Evolutionary conservation across 2,888 invertebrate genomes (phyloP).

Genomic region (Idaea biselata): DNA sequence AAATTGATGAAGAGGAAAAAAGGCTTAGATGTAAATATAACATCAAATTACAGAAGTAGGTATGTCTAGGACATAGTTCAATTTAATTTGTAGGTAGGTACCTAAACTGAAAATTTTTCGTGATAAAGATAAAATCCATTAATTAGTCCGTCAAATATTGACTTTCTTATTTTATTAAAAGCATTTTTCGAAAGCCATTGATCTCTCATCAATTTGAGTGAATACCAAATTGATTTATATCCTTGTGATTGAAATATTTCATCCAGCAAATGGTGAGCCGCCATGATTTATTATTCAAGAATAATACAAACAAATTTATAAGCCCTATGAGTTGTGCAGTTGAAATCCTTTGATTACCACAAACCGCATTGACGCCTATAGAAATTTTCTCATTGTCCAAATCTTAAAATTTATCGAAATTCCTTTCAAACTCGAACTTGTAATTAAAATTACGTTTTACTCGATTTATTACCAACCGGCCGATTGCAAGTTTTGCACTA

Average conservation of each 20-base stretch:
- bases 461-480: slow-evolving; percentile 14
- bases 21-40: neutral
- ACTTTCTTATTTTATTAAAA: slow-evolving; percentile 10
- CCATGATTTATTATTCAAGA: slow-evolving; percentile 19
- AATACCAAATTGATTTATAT: slow-evolving; percentile 22
- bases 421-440: slow-evolving; percentile 11
- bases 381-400: slow-evolving; percentile 1
- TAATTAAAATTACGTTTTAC: slow-evolving; percentile 17
- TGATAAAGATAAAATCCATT: slow-evolving; percentile 3
- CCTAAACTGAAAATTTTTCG: too few relatives aligned
- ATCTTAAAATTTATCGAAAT: slow-evolving; percentile 5
- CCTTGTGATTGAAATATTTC: slow-evolving; percentile 15
- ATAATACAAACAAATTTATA: slow-evolving; percentile 13
- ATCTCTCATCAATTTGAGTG: slow-evolving; percentile 19
- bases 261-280: slow-evolving; percentile 14
- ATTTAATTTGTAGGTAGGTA: too few relatives aligned
- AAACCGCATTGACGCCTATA: neutral
- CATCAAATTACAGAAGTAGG: neutral
- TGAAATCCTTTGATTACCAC: slow-evolving; percentile 14
- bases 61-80: slow-evolving; percentile 1
- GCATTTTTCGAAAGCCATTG: slow-evolving; percentile 15
- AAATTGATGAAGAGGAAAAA: neutral
- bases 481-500: slow-evolving; percentile 19
- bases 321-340: neutral
- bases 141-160: slow-evolving; percentile 9